phyloP scores from a whole-genome alignment of 1,140 invertebrate genomes.

The Carposina sasakii region DNA sequence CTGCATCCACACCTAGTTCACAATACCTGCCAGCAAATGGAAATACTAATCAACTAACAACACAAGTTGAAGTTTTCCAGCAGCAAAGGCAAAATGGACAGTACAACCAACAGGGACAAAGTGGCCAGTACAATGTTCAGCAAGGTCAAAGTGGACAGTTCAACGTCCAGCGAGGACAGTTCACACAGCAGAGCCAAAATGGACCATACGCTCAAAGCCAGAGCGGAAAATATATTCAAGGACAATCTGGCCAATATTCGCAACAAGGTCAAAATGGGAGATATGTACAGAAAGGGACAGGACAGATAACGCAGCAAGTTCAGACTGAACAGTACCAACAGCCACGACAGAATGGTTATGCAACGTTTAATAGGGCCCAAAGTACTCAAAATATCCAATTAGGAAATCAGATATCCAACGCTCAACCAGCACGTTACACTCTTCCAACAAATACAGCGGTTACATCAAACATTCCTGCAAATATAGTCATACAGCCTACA shows the following conservation, averaged over 20 bases:
- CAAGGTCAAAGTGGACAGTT: too few species aligned
- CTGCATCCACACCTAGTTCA: slow-evolving; percentile 48
- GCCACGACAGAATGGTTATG: too few species aligned
- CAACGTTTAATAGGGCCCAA: slow-evolving; percentile 19
- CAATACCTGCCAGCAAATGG: slow-evolving; percentile 34
- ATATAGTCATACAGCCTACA: slow-evolving; percentile 17
- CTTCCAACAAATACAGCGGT: slow-evolving; percentile 13
- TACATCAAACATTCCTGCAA: slow-evolving; percentile 18
- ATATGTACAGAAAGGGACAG: too few species aligned
- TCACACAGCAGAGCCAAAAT: too few species aligned
- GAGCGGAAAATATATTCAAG: too few species aligned
- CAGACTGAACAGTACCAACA: too few species aligned
- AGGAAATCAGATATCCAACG: slow-evolving; percentile 24
- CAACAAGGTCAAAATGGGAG: too few species aligned
- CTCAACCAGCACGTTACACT: slow-evolving; percentile 25
- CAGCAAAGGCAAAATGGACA: slow-evolving; percentile 30
- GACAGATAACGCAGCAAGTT: too few species aligned
- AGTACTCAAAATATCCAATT: slow-evolving; percentile 16
- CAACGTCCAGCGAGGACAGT: too few species aligned
- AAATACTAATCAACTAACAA: slow-evolving; percentile 22
- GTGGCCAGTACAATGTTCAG: too few species aligned
- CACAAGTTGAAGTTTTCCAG: slow-evolving; percentile 33
- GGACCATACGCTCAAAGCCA: too few species aligned
- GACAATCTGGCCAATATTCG: too few species aligned
- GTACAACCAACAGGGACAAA: slow-evolving; percentile 18